Base-by-base conservation (phyloP, 1,140 invertebrate genomes). In the Lepeophtheirus salmonis region DNA sequence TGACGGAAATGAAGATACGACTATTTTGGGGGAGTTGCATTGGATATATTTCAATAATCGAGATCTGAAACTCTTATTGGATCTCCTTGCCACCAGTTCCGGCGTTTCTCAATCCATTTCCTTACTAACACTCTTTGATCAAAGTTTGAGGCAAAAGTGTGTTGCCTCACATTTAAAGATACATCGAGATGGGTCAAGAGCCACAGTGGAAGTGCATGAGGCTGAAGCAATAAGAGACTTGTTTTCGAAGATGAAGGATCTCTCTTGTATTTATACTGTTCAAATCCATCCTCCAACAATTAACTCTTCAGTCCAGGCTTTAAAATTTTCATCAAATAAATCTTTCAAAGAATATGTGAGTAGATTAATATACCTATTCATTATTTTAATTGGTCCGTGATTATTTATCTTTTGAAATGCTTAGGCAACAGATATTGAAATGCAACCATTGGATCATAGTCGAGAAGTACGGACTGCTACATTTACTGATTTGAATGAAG, bases 21-120 rank as follows among this genome's bases (percentile, higher is more conserved):
- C n/a, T n/a, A n/a, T n/a, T n/a, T 12, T 60, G n/a, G 57, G 57
- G 13, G 57, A 60, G 14, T 51, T 60, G 41, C 20, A 50, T 23
- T 21, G 30, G 12, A 50, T 60, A 1, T 60, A 60, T 17, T 60
- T 30, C 18, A 60, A 50, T 13, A 60, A 60, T 21, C 30, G 49
- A 13, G 57, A 60, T 24, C 41, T 60, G 48, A 50, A 51, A 23
- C 48, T 60, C 16, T 16, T 60, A 12, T 22, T 60, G 57, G 57
- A 60, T 51, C 21, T 60, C 50, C 20, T 60, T 16, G 30, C 57
- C 41, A 50, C 30, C 13, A 60, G 57, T 16, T 52, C 41, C 4
- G 57, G 57, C 2, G 23, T 60, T 52, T 21, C 57, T 14, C 30
- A 16, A 20, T 50, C 30, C 2, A 17, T 60, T 17, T 14, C 23